Evolutionary conservation across 2,113 vertebrate species (phyloP).

Genomic region (Siphamia tubifer): DNA sequence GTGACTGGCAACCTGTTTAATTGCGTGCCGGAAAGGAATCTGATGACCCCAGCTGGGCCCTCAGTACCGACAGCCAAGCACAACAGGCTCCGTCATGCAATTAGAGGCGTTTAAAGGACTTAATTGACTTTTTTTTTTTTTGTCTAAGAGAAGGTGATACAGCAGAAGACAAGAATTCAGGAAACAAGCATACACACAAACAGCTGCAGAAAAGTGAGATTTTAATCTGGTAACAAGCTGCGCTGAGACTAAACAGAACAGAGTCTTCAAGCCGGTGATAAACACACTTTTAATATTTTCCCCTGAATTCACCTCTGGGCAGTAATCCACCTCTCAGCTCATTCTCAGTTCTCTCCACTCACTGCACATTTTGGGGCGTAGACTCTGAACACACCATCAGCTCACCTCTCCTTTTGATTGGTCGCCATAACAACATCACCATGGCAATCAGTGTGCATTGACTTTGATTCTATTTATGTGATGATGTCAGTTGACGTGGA

Average conservation of each 20-base stretch:
- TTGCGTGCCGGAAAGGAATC: constrained; percentile 13
- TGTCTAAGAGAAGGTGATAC: not conserved
- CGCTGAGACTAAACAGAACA: constrained; percentile 14
- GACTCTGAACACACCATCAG: constrained; percentile 34
- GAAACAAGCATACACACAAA: not conserved
- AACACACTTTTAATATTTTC: constrained; percentile 14
- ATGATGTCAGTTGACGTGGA: constrained; percentile 34
- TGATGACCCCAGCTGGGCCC: constrained; percentile 40
- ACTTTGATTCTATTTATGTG: constrained; percentile 51
- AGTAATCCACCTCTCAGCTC: constrained; percentile 9
- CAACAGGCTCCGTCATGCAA: constrained; percentile 6
- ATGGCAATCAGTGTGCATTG: constrained; percentile 53
- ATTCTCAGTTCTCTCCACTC: not conserved
- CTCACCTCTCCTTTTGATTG: constrained; percentile 64
- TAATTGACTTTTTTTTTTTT: constrained; percentile 13
- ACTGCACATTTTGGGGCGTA: not conserved
- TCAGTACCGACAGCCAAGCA: not conserved
- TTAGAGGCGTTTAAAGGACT: constrained; percentile 24
- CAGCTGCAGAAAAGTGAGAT: not conserved
- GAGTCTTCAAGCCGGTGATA: constrained; percentile 1
- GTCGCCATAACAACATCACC: constrained; percentile 71
- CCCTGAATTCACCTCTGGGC: constrained; percentile 1
- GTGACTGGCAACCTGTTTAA: constrained; percentile 37
- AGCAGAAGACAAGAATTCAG: not conserved
- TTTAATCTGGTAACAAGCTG: constrained; percentile 10